Conservation (phyloP, 2,888 invertebrate species). For the Perizoma affinitatum region DNA sequence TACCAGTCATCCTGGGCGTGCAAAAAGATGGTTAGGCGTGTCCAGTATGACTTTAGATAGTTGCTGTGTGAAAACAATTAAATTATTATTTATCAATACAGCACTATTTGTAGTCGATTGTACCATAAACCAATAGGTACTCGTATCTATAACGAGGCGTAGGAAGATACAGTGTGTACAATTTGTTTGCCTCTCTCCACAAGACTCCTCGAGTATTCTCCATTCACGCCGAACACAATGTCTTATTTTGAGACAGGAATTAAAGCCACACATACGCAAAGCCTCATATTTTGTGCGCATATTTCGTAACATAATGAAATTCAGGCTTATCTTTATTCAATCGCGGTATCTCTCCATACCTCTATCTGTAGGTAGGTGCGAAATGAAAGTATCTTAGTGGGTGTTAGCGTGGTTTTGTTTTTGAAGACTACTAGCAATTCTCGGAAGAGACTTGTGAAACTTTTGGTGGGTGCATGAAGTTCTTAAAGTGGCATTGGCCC, state of each 20-base stretch:
- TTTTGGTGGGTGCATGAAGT: neutral
- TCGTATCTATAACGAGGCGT: neutral
- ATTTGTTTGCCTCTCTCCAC: constrained; percentile 41
- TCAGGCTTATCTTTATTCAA: constrained; percentile 38
- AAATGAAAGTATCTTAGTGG: constrained; percentile 4
- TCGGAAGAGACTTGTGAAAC: neutral
- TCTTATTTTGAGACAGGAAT: constrained; percentile 53
- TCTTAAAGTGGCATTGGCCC: neutral
- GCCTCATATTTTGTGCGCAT: constrained; percentile 30
- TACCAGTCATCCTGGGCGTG: too few relatives aligned
- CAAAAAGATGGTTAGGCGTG: too few relatives aligned
- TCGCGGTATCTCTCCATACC: constrained; percentile 18
- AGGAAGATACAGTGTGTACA: constrained; percentile 25
- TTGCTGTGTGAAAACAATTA: too few relatives aligned
- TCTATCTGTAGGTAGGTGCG: neutral
- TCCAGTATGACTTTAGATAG: too few relatives aligned
- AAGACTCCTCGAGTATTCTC: constrained; percentile 37
- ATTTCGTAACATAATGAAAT: constrained; percentile 33
- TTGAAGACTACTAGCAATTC: constrained; percentile 9
- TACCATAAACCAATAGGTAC: neutral
- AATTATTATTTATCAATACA: too few relatives aligned
- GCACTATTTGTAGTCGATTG: neutral
- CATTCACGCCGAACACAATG: constrained; percentile 54
- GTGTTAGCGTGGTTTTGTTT: constrained; percentile 15
- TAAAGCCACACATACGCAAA: constrained; percentile 35